Percentiles rank a stretch among this genome's conserved stretches.
Conservation (phyloP, 1,140 invertebrate species). For the Hyposmocoma kahamanoa region DNA sequence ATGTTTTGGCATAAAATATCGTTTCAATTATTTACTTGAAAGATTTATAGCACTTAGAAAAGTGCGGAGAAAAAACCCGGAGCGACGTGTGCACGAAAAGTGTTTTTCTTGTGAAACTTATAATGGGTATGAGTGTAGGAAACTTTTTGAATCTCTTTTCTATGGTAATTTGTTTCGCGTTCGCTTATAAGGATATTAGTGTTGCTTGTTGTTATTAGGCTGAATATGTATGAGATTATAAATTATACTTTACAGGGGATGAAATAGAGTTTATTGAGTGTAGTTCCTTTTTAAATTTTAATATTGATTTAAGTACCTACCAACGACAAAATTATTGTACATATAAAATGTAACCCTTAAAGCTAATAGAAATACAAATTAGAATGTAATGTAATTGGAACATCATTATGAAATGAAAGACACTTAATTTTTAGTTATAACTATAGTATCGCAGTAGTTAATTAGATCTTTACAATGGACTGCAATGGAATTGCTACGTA, state of each 20-base stretch:
- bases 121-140: conserved; percentile 68
- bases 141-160: conserved; percentile 70
- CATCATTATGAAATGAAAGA: too few relatives aligned
- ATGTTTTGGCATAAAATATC: conserved; percentile 74
- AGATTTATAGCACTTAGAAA: conserved; percentile 73
- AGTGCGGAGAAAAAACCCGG: conserved; percentile 69
- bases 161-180: conserved; percentile 71
- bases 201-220: conserved; percentile 7
- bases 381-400: too few relatives aligned
- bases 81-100: conserved; percentile 70
- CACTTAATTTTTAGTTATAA: too few relatives aligned
- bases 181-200: conserved; percentile 57
- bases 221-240: conserved; percentile 5
- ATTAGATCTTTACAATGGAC: too few relatives aligned
- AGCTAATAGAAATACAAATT: too few relatives aligned
- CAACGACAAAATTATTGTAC: too few relatives aligned
- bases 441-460: too few relatives aligned
- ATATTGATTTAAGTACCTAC: too few relatives aligned
- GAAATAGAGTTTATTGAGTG: neutral
- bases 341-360: too few relatives aligned
- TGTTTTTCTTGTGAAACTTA: conserved; percentile 71
- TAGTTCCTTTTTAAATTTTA: too few relatives aligned
- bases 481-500: too few relatives aligned
- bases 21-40: conserved; percentile 73
- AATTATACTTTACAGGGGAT: conserved; percentile 2